phyloP scores from a whole-genome alignment of 2,113 vertebrate genomes.

The Oceanites oceanicus region DNA sequence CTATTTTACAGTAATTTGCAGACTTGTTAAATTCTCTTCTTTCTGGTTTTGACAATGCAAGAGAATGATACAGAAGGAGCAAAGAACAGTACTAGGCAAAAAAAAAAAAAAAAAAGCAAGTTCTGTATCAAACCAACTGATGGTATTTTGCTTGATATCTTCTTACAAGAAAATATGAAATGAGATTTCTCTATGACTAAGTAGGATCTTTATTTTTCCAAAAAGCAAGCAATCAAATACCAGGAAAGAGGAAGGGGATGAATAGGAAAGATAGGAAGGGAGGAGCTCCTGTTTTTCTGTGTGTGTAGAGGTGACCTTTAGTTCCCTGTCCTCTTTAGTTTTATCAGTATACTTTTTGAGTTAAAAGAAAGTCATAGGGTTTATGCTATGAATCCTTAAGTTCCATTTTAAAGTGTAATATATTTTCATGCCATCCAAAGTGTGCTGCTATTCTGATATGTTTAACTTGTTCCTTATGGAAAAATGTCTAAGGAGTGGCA shows the following conservation, averaged over 20 bases:
- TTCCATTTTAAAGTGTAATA: not conserved
- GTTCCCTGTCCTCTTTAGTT: not conserved
- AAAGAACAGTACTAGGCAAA: not conserved
- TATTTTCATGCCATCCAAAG: not conserved
- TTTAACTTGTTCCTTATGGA: not conserved
- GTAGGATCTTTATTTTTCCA: not conserved
- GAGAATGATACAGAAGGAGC: not conserved
- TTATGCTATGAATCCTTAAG: not conserved
- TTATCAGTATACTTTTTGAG: not conserved
- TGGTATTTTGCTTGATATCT: not conserved
- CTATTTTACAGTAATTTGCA: not conserved
- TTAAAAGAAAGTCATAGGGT: not conserved
- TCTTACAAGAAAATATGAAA: not conserved
- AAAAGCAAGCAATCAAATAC: not conserved
- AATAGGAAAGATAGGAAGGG: not conserved
- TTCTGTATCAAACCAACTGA: not conserved
- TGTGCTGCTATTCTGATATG: not conserved
- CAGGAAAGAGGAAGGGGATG: not conserved
- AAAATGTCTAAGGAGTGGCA: not conserved
- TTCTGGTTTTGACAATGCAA: not conserved
- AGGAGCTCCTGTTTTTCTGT: not conserved
- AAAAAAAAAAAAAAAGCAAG: too few relatives aligned
- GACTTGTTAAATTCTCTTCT: not conserved
- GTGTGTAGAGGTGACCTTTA: not conserved
- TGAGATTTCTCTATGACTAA: not conserved